Percentiles rank a stretch among this genome's conserved stretches.
phyloP scores from a whole-genome alignment of 1,140 invertebrate genomes.

The Lepidurus couesii region DNA sequence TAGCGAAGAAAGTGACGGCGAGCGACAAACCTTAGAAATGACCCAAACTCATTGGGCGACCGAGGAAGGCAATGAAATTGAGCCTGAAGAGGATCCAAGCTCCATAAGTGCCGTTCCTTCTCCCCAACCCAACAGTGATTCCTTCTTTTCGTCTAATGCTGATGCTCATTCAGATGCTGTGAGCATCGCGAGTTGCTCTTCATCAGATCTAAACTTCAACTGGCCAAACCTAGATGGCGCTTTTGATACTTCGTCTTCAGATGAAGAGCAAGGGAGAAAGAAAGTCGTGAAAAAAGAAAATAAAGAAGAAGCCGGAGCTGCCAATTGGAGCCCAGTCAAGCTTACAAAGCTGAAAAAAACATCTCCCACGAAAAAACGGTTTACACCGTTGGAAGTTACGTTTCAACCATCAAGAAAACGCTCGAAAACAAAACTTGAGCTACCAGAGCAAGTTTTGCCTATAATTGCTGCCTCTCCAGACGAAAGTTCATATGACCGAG shows the following conservation, averaged over 20 bases:
- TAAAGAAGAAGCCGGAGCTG: background rate
- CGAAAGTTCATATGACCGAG: background rate
- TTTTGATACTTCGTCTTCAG: slow-evolving; percentile 19
- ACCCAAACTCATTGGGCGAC: slow-evolving; percentile 41
- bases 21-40: slow-evolving; percentile 41
- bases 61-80: slow-evolving; percentile 34
- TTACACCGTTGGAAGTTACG: background rate
- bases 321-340: background rate
- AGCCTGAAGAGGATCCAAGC: slow-evolving; percentile 6
- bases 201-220: background rate
- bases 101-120: slow-evolving; percentile 28
- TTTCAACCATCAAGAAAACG: background rate
- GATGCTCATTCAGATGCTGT: background rate
- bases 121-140: background rate
- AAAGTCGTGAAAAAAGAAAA: no score
- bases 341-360: background rate
- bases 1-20: slow-evolving; percentile 38
- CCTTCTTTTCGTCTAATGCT: background rate
- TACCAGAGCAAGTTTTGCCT: background rate
- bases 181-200: background rate
- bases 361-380: background rate
- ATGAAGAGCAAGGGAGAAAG: background rate
- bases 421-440: background rate
- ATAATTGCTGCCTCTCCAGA: background rate
- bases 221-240: slow-evolving; percentile 32